These are phyloP conservation scores for Clistopyga incitator DNA, from an alignment of 2,888 invertebrate species.

Conservation along the genomic window DNA sequence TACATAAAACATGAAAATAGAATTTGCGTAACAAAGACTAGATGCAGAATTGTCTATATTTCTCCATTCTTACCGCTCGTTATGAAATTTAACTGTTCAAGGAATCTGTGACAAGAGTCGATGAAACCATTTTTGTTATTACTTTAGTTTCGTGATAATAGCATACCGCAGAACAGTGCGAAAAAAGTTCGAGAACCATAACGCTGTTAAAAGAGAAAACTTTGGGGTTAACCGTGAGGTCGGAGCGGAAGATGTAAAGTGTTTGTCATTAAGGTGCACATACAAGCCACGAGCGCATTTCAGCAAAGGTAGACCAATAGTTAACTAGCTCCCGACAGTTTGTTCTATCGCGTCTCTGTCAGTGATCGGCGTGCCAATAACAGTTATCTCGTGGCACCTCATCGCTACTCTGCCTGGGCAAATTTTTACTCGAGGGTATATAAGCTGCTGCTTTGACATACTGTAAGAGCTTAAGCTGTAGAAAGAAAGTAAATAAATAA, in stretches of 20 bases:
- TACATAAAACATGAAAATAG: no score
- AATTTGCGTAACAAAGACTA: no score
- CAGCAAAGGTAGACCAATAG: not conserved
- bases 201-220: conserved; percentile 18
- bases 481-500: conserved; percentile 29
- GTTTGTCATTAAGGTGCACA: conserved; percentile 33
- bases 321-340: conserved; percentile 20
- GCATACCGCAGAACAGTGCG: not conserved
- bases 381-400: not conserved
- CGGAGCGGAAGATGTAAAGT: conserved; percentile 19
- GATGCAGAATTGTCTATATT: no score
- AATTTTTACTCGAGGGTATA: not conserved
- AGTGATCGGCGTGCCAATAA: conserved; percentile 7
- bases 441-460: conserved; percentile 6
- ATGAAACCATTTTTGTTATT: not conserved
- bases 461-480: not conserved
- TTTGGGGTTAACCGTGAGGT: not conserved
- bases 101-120: no score
- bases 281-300: not conserved
- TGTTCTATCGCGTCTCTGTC: not conserved
- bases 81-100: no score
- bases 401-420: not conserved
- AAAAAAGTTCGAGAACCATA: conserved; percentile 3
- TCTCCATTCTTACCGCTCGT: no score
- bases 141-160: not conserved